Evolutionary conservation across 2,113 vertebrate species (phyloP).

Genomic region (Callaeas wilsoni): DNA sequence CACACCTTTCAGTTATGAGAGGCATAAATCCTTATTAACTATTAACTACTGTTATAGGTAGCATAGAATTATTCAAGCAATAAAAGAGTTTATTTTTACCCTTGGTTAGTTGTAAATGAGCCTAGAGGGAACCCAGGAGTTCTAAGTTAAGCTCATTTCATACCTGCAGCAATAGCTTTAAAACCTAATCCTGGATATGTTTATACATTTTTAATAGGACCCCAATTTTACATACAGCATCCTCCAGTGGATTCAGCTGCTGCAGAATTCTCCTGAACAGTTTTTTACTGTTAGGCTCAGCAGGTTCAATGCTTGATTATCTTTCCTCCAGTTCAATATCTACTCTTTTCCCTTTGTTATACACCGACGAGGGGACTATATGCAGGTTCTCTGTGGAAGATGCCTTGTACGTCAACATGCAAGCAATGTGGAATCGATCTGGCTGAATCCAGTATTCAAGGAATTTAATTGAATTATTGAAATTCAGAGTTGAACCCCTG

Average conservation of each 20-base stretch:
- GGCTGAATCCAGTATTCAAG: slow-evolving; percentile 55
- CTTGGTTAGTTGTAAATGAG: slow-evolving; percentile 41
- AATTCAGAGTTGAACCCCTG: slow-evolving; percentile 63
- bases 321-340: slow-evolving; percentile 58
- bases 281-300: slow-evolving; percentile 66
- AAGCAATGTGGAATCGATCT: slow-evolving; percentile 62
- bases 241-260: slow-evolving; percentile 54
- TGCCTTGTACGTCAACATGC: slow-evolving; percentile 33
- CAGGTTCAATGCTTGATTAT: slow-evolving; percentile 69
- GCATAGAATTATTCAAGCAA: slow-evolving; percentile 39
- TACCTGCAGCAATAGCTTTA: slow-evolving; percentile 22
- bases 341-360: slow-evolving; percentile 62
- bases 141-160: slow-evolving; percentile 44
- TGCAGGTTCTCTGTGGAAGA: background rate
- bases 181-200: slow-evolving; percentile 53
- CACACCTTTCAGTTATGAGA: slow-evolving; percentile 16
- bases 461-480: slow-evolving; percentile 75
- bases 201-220: slow-evolving; percentile 66
- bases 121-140: slow-evolving; percentile 61
- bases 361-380: slow-evolving; percentile 21
- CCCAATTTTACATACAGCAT: slow-evolving; percentile 49
- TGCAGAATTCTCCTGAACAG: slow-evolving; percentile 50
- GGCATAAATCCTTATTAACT: slow-evolving; percentile 52
- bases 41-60: slow-evolving; percentile 34
- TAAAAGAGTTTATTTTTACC: slow-evolving; percentile 52